Conservation (phyloP, 2,888 invertebrate genomes). For the Aphodius granarius region DNA sequence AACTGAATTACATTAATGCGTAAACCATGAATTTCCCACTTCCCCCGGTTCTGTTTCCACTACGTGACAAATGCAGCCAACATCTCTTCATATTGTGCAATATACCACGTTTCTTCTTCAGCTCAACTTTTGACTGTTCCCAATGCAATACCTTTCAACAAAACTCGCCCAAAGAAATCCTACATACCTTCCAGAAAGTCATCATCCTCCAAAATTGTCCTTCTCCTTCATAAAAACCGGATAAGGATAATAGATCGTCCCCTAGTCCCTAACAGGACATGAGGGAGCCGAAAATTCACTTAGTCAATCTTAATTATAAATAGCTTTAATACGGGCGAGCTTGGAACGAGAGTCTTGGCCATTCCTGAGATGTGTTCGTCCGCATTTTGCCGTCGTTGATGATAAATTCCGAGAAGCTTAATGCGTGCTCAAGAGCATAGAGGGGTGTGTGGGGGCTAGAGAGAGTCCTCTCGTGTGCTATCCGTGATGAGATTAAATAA, state of each 20-base stretch:
- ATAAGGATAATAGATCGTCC: not conserved
- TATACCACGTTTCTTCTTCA: not conserved
- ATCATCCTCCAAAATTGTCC: not conserved
- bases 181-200: not conserved
- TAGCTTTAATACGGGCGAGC: not conserved
- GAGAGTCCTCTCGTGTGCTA: not conserved
- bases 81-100: not conserved
- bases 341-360: not conserved
- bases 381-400: not conserved
- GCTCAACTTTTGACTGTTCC: not conserved
- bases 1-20: not conserved
- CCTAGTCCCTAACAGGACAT: not conserved
- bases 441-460: not conserved
- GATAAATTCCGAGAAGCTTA: not conserved
- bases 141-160: not conserved
- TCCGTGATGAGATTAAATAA: not conserved
- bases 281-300: not conserved
- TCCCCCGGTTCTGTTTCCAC: not conserved
- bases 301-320: not conserved
- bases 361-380: not conserved
- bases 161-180: not conserved
- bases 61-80: not conserved
- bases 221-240: not conserved
- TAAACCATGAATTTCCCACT: not conserved
- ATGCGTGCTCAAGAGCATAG: not conserved